Conservation (phyloP, 2,888 invertebrate genomes). For the Plagodis pulveraria region DNA sequence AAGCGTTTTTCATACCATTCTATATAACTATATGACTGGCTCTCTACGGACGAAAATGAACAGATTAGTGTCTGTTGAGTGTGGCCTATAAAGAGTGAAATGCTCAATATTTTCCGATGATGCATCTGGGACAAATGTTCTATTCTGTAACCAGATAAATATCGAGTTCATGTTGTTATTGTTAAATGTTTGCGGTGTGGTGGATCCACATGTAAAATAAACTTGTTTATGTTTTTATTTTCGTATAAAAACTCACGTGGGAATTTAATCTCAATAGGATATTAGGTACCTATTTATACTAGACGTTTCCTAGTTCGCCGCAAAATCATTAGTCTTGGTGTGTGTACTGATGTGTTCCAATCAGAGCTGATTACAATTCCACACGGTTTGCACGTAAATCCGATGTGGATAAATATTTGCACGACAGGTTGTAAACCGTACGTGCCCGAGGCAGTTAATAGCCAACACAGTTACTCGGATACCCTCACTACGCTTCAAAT, state of each 20-base stretch:
- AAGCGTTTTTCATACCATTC: conserved; percentile 36
- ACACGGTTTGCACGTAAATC: conserved; percentile 77
- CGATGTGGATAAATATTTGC: conserved; percentile 82
- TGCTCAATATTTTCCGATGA: conserved; percentile 17
- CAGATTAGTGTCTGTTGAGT: conserved; percentile 12
- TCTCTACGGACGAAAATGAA: conserved; percentile 20
- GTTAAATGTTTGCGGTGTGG: too few species aligned
- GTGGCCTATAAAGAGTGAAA: conserved; percentile 14
- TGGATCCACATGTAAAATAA: too few species aligned
- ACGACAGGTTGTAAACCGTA: conserved; percentile 78
- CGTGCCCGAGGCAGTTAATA: conserved; percentile 71
- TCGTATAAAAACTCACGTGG: too few species aligned
- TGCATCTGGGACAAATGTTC: conserved; percentile 12
- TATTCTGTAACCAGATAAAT: conserved; percentile 12
- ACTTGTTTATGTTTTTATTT: too few species aligned
- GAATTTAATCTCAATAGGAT: too few species aligned
- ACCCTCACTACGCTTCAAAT: conserved; percentile 58
- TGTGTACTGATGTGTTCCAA: conserved; percentile 53
- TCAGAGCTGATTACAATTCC: conserved; percentile 81
- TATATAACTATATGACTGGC: conserved; percentile 40
- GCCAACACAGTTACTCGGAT: conserved; percentile 69
- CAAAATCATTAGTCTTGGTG: conserved; percentile 28
- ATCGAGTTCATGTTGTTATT: too few species aligned
- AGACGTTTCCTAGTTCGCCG: not conserved
- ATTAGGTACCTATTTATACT: too few species aligned